Conservation (phyloP, 2,113 vertebrate species). For the Aegithalos caudatus region DNA sequence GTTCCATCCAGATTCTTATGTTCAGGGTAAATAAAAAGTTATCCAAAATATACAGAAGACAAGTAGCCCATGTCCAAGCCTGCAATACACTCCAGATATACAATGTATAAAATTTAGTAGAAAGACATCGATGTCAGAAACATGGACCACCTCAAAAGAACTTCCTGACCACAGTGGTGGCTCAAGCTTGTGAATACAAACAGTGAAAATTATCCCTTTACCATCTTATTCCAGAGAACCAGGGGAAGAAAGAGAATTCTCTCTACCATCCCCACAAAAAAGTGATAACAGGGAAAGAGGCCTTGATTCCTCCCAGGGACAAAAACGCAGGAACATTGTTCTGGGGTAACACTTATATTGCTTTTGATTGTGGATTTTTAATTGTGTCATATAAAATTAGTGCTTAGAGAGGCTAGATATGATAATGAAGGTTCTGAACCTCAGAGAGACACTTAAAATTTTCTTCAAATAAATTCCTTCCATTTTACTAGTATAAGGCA, state of each 20-base stretch:
- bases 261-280: accelerated
- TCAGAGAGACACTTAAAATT: not conserved
- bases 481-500: not conserved
- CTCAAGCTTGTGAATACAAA: not conserved
- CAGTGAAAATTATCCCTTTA: not conserved
- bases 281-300: accelerated
- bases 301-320: not conserved
- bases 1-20: not conserved
- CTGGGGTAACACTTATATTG: not conserved
- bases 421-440: not conserved
- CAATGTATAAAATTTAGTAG: not conserved
- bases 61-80: not conserved
- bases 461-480: not conserved
- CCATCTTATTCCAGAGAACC: not conserved
- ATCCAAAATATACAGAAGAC: not conserved
- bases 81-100: not conserved
- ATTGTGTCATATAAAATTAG: not conserved
- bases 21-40: not conserved
- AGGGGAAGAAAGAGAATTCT: not conserved
- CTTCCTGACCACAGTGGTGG: accelerated
- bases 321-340: not conserved
- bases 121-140: not conserved
- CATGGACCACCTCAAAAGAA: not conserved
- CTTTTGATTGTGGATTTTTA: not conserved
- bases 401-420: not conserved